Evolutionary conservation across 2,113 vertebrate genomes (phyloP), one percentile per base, ranked within the genome.

Genomic region (Ceuthmochares aereus): DNA sequence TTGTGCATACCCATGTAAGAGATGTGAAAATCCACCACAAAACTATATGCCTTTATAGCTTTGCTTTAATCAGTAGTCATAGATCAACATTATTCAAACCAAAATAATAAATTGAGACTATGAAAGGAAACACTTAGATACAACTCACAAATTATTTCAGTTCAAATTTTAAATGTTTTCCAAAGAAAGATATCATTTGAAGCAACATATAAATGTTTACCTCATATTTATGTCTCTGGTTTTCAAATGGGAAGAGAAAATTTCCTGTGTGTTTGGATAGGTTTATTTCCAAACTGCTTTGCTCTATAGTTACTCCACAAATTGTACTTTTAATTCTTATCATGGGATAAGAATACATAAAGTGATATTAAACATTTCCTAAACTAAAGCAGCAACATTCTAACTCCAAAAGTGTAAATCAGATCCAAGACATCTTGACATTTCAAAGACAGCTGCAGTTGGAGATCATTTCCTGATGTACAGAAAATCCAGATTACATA

Each of bases 401-500:
- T 81, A 84, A 94, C 83, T 93, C 62, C 49, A 87, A 92, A 94
- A 97, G 88, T 90, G 51, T 94, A 79, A 96, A 95, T 89, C 89
- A 97, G 93, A 82, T 96, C 90, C 93, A 82, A 93, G 75, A 56
- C 88, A 89, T 96, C 87, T 93, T 93, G 95, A 84, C 87, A 90
- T 88, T 96, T 95, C 84, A 94, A 93, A 94, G 93, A 86, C 90
- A 96, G 72, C 89, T 96, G 85, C 96, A 95, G 59, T 87, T 95
- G 93, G 93, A 96, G 62, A 91, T 92, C 88, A 92, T 93, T 59
- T 93, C 87, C 84, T 92, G 63, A 56, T 82, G 77, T 93, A 63
- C 59, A 93, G 94, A 83, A 97, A 82, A 95, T 90, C 89, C 90
- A 77, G 90, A 77, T 97, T 97, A 97, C 97, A 92, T 93, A 64